These are phyloP conservation scores for Lagocephalus sceleratus DNA, from an alignment of 2,797 vertebrate species.

Conservation along the genomic window DNA sequence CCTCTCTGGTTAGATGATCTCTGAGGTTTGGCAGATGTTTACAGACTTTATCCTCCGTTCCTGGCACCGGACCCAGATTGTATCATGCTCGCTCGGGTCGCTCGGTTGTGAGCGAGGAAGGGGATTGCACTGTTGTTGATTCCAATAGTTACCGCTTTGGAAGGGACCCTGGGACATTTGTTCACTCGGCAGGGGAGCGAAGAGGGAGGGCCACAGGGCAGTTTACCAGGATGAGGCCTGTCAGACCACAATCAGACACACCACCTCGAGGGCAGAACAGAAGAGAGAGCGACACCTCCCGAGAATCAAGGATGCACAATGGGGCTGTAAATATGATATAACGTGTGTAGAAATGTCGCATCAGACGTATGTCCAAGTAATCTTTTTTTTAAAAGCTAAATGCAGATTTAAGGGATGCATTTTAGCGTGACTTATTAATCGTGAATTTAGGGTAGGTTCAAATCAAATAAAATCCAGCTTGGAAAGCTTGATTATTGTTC, in stretches of 20 bases:
- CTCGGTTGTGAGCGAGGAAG: constrained; percentile 3
- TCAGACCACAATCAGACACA: background rate
- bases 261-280: background rate
- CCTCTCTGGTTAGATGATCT: constrained; percentile 44
- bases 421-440: no score
- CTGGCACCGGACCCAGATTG: constrained; percentile 21
- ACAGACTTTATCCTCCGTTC: constrained; percentile 37
- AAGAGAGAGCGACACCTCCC: background rate
- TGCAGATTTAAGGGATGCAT: no score
- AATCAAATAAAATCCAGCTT: no score
- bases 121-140: background rate
- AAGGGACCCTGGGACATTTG: no score
- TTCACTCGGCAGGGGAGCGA: background rate
- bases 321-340: no score
- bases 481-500: no score
- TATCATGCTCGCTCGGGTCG: constrained; percentile 16
- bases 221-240: background rate
- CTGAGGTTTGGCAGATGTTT: constrained; percentile 53
- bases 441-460: no score
- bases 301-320: background rate
- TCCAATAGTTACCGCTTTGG: constrained; percentile 5
- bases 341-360: no score
- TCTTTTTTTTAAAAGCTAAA: no score
- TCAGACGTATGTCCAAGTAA: no score
- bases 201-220: background rate